These are phyloP conservation scores for Eospalax fontanierii DNA, from an alignment of 2,797 vertebrate genomes.

Conservation along the genomic window DNA sequence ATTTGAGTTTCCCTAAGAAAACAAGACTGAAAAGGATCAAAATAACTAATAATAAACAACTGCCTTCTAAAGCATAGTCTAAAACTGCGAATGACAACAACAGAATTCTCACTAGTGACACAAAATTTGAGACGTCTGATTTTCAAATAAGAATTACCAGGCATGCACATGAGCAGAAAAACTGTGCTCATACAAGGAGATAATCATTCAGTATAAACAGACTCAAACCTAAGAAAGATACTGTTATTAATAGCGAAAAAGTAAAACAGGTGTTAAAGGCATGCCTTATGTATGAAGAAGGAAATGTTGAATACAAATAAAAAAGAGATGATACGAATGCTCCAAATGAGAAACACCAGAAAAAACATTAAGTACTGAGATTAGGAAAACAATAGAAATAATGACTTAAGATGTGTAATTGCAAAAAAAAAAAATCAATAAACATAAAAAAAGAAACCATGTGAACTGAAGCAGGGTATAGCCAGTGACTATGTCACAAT, in stretches of 20 bases:
- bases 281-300: not conserved
- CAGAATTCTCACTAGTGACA: not conserved
- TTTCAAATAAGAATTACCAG: not conserved
- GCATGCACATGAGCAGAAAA: not conserved
- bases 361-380: not conserved
- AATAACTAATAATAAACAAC: not conserved
- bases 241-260: not conserved
- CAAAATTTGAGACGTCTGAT: not conserved
- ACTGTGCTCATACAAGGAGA: not conserved
- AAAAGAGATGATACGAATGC: not conserved
- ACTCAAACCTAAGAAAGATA: not conserved
- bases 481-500: not conserved
- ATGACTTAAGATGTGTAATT: not conserved
- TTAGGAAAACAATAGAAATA: not conserved
- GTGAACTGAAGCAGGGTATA: not conserved
- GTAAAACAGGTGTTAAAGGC: not conserved
- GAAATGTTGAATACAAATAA: not conserved
- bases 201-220: not conserved
- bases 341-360: not conserved
- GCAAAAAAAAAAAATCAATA: not conserved
- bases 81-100: not conserved
- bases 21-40: not conserved
- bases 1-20: conserved; percentile 19
- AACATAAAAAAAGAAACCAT: not conserved
- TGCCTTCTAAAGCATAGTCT: not conserved